phyloP scores from a whole-genome alignment of 2,797 vertebrate species.

The Chromobotia macracanthus region DNA sequence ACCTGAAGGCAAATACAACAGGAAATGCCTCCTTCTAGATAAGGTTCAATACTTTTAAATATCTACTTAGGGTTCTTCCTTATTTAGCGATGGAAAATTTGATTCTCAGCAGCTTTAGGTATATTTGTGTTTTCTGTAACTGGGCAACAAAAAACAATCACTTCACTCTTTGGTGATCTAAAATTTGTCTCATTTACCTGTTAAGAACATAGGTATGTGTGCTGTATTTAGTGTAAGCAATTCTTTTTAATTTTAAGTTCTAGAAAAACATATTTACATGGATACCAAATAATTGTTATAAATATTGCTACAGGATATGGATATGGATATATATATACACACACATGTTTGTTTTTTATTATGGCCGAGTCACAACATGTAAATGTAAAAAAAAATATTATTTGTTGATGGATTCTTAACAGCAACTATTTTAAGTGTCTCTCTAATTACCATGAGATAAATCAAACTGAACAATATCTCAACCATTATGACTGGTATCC shows the following conservation, averaged over 20 bases:
- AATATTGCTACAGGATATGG: too few species aligned
- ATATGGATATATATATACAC: too few species aligned
- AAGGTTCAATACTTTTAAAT: not conserved
- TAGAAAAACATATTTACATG: conserved; percentile 46
- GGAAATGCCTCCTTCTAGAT: conserved; percentile 13
- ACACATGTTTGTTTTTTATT: too few species aligned
- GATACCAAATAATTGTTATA: conserved; percentile 1
- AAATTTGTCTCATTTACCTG: not conserved
- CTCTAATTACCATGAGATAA: conserved; percentile 27
- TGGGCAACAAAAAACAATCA: conserved; percentile 35
- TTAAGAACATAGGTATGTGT: not conserved
- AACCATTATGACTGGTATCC: conserved; percentile 26
- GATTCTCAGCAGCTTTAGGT: conserved; percentile 53
- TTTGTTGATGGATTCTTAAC: too few species aligned
- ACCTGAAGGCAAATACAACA: not conserved
- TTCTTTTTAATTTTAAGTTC: conserved; percentile 1
- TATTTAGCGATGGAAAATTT: conserved; percentile 58
- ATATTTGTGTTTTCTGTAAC: not conserved
- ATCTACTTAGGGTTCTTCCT: conserved; percentile 44
- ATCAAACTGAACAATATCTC: conserved; percentile 2
- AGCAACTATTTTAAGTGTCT: conserved; percentile 1
- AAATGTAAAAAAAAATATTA: too few species aligned
- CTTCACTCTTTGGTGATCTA: conserved; percentile 18
- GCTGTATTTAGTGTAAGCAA: conserved; percentile 27
- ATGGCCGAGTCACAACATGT: too few species aligned